Conservation (phyloP, 2,797 vertebrate species). For the Darevskia mixta region DNA sequence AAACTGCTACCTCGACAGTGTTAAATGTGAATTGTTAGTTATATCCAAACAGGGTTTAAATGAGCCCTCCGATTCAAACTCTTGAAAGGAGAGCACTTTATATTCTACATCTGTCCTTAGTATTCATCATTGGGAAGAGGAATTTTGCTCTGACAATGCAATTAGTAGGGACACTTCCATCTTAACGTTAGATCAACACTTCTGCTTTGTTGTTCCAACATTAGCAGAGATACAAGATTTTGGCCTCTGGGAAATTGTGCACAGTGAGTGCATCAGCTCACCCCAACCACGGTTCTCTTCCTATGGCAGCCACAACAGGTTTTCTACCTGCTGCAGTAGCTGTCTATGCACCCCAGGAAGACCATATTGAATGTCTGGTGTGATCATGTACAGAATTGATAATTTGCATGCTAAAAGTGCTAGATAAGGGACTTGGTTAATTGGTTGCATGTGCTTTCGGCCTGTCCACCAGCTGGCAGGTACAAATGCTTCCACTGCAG, state of each 20-base stretch:
- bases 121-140: not conserved
- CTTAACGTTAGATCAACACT: not conserved
- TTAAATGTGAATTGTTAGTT: not conserved
- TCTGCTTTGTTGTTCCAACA: not conserved
- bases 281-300: not conserved
- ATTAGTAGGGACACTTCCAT: constrained; percentile 1
- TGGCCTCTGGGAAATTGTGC: not conserved
- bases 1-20: not conserved
- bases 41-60: not conserved
- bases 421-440: not conserved
- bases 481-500: not conserved
- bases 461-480: not conserved
- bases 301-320: not conserved
- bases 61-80: not conserved
- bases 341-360: not conserved
- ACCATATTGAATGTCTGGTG: not conserved
- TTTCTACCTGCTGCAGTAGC: not conserved
- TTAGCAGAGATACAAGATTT: not conserved
- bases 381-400: not conserved
- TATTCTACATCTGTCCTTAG: not conserved
- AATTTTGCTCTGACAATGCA: not conserved
- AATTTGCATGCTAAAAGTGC: not conserved
- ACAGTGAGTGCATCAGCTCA: not conserved
- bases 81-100: not conserved
- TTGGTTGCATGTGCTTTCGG: not conserved